Evolutionary conservation across 2,888 invertebrate genomes (phyloP), one percentile per base, ranked within the genome.

Genomic region (Nomada ruficornis): DNA sequence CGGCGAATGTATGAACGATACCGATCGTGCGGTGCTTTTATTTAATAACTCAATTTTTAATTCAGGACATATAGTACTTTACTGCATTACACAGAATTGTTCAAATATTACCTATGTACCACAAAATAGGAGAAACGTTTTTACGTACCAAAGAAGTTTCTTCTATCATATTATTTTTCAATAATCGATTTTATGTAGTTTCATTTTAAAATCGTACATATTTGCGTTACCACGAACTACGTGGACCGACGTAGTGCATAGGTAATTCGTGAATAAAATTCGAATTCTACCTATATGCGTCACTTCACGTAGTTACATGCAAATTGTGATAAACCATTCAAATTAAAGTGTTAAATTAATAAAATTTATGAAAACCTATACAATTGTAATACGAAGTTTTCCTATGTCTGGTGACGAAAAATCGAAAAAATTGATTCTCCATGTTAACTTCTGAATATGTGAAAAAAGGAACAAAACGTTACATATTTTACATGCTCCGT

Each of bases 321-420:
- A 50, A 7, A 85, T 87, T 86, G 88, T 87, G 83, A 87, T 87
- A 87, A 79, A 65, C 26, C 71, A 74, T 50, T 83, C 80, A 75
- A 68, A 76, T 60, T 75, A 67, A 77, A 68, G n/a, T n/a, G 20
- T 70, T 69, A 76, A 67, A 68, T 71, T 76, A 69, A 64, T 18
- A n/a, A 54, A n/a, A 77, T 10, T 70, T 68, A 82, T 47, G 47
- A 47, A 10, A 57, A 79, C 79, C 72, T 77, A 52, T 71, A 59
- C 29, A 59, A 80, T 55, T 72, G 54, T 54, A 76, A 68, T 71
- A 73, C 70, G 64, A 76, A 54, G 75, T 74, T 83, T 80, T 71
- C 65, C 64, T 77, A 52, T 26, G 36, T 84, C 76, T 70, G 50
- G 55, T 36, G 23, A 70, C 23, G 13, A 60, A 74, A n/a, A 64